Evolutionary conservation across 1,140 invertebrate species (phyloP).

Genomic region (Lepidotrigona ventralis): DNA sequence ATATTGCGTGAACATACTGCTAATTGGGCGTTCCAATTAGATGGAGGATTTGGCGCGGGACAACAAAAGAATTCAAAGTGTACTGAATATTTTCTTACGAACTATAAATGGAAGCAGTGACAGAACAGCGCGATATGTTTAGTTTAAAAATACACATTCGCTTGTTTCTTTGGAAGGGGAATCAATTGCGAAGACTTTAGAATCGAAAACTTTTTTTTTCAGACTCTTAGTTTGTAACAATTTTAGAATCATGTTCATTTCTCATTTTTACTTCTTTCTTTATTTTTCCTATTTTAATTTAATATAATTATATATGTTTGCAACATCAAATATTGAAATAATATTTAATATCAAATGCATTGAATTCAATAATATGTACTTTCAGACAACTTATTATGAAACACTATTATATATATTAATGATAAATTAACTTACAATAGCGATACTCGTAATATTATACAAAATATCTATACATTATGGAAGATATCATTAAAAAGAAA

Average conservation of each 20-base stretch:
- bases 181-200: not conserved
- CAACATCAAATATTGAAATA: no score
- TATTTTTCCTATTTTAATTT: not conserved
- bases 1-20: not conserved
- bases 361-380: not conserved
- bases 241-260: not conserved
- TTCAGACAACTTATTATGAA: not conserved
- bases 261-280: not conserved
- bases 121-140: not conserved
- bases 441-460: not conserved
- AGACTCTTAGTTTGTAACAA: not conserved
- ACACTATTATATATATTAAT: not conserved
- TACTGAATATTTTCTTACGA: slow-evolving; percentile 2
- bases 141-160: slow-evolving; percentile 1
- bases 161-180: not conserved
- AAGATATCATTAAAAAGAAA: not conserved
- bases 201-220: not conserved
- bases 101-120: slow-evolving; percentile 21
- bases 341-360: not conserved
- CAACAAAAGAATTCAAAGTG: slow-evolving; percentile 7
- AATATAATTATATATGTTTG: not conserved
- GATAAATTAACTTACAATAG: not conserved
- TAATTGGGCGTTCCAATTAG: slow-evolving; percentile 1
- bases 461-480: not conserved
- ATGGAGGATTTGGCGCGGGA: not conserved